Percentiles rank a stretch among this genome's conserved stretches.
Evolutionary conservation across 2,797 vertebrate genomes (phyloP).

Genomic region (Gorsachius magnificus): DNA sequence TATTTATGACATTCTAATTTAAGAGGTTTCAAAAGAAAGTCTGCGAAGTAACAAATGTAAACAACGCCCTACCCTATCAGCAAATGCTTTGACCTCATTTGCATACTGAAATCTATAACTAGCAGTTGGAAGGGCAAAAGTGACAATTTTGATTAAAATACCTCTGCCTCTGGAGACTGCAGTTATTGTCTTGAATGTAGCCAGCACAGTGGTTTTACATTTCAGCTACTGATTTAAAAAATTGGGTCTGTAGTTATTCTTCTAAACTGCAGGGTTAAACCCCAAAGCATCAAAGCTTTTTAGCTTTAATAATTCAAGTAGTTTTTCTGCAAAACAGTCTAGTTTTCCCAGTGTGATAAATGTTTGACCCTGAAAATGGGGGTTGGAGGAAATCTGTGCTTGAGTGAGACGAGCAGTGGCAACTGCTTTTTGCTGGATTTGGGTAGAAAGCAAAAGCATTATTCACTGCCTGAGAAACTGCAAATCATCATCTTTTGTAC

Average conservation of each 20-base stretch:
- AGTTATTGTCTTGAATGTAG: not conserved
- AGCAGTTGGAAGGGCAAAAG: not conserved
- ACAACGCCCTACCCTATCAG: not conserved
- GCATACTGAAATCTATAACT: not conserved
- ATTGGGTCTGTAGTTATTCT: not conserved
- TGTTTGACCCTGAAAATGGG: not conserved
- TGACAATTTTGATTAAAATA: not conserved
- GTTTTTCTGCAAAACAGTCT: not conserved
- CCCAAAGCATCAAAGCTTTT: not conserved
- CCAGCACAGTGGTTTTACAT: not conserved
- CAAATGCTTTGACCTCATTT: not conserved
- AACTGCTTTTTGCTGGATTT: not conserved
- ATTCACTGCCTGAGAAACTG: not conserved
- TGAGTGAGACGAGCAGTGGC: not conserved
- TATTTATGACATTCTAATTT: not conserved
- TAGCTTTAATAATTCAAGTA: not conserved
- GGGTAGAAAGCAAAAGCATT: not conserved
- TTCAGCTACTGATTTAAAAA: not conserved
- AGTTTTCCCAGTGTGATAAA: not conserved
- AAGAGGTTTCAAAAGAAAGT: not conserved
- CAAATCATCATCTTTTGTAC: not conserved
- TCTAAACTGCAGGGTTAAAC: not conserved
- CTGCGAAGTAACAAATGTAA: not conserved
- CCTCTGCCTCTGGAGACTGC: not conserved
- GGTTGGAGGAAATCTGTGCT: not conserved